These are phyloP conservation scores for Ferrisia virgata DNA, from an alignment of 2,888 invertebrate genomes.

Conservation along the genomic window DNA sequence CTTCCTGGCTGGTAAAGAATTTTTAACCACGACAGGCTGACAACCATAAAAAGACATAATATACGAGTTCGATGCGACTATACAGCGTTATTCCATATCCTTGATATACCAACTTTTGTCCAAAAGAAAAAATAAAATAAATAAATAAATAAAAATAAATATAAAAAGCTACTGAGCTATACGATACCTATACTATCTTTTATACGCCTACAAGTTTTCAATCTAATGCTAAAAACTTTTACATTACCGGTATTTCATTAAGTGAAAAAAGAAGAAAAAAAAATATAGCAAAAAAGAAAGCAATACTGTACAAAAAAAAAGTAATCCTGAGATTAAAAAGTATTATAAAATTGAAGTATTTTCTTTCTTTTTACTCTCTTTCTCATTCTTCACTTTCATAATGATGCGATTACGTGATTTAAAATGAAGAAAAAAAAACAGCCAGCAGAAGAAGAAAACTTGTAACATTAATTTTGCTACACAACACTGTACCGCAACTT, in stretches of 20 bases:
- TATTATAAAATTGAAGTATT: conserved; percentile 1
- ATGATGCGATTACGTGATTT: conserved; percentile 4
- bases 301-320: not conserved
- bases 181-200: not conserved
- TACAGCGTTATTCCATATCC: not conserved
- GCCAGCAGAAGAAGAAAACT: too few relatives aligned
- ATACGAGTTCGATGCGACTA: not conserved
- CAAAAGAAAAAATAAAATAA: not conserved
- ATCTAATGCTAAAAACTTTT: not conserved
- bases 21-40: not conserved
- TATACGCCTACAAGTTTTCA: not conserved
- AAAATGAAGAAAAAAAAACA: not conserved
- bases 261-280: not conserved
- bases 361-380: not conserved
- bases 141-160: too few relatives aligned
- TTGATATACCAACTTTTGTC: not conserved
- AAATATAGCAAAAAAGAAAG: not conserved
- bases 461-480: conserved; percentile 5
- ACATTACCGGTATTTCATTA: not conserved
- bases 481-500: not conserved
- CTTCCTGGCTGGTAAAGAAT: not conserved
- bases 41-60: not conserved
- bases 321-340: not conserved
- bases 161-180: too few relatives aligned
- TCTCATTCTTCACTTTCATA: conserved; percentile 1